phyloP scores from a whole-genome alignment of 2,888 invertebrate genomes.

The Nymphalis c-album region DNA sequence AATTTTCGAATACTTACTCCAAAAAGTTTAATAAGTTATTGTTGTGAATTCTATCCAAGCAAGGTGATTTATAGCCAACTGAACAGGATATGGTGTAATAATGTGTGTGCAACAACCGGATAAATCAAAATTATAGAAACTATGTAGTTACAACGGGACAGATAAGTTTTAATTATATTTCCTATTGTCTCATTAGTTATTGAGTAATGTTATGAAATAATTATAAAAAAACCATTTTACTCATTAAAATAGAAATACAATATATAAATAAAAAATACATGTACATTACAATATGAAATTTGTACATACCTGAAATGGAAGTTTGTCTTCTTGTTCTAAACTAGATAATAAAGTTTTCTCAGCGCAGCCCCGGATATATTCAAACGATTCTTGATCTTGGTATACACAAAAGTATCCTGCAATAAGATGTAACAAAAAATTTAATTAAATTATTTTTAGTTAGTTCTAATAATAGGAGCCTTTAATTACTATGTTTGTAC shows the following conservation, averaged over 20 bases:
- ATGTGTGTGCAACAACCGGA: too few species aligned
- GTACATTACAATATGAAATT: neutral
- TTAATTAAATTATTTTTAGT: neutral
- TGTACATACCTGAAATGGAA: slow-evolving; percentile 86
- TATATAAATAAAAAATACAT: neutral
- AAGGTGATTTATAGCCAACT: too few species aligned
- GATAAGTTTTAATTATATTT: too few species aligned
- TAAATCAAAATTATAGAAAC: too few species aligned
- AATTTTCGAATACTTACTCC: neutral
- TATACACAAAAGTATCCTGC: slow-evolving; percentile 92
- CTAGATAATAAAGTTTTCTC: slow-evolving; percentile 95
- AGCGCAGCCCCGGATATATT: slow-evolving; percentile 94
- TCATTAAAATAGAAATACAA: neutral
- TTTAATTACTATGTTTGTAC: too few species aligned
- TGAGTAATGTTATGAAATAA: too few species aligned
- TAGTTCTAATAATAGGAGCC: too few species aligned
- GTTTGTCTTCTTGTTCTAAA: slow-evolving; percentile 93
- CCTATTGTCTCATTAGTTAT: too few species aligned
- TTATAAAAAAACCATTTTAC: too few species aligned
- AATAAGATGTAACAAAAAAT: neutral
- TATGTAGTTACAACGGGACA: too few species aligned
- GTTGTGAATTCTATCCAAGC: too few species aligned
- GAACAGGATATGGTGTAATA: too few species aligned
- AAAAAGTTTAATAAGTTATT: neutral
- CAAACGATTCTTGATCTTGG: slow-evolving; percentile 94